phyloP scores from a whole-genome alignment of 1,140 invertebrate species.

The Drosophila mojavensis region DNA sequence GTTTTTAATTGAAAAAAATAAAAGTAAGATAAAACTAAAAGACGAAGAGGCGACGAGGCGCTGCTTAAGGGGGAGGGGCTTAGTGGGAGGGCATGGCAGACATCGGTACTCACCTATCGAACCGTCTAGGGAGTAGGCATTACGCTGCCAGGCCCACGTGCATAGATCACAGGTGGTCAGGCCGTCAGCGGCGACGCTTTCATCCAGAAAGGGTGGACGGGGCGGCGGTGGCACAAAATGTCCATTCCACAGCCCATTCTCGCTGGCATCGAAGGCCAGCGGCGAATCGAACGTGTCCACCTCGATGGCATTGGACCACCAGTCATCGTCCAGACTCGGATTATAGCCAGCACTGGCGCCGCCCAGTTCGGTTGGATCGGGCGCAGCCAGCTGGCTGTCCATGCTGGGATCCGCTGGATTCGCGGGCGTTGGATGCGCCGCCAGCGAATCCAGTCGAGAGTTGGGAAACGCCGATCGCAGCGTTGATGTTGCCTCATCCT shows the following conservation, averaged over 20 bases:
- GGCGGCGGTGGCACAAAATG: conserved; percentile 89
- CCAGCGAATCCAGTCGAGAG: conserved; percentile 74
- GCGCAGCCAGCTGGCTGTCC: conserved; percentile 63
- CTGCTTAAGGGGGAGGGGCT: conserved; percentile 6
- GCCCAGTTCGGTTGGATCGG: conserved; percentile 29
- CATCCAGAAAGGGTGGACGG: conserved; percentile 87
- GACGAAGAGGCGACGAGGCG: not conserved
- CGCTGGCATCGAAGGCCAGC: conserved; percentile 86
- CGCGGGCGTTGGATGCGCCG: conserved; percentile 44
- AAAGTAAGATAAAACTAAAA: no score
- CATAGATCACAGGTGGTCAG: conserved; percentile 90
- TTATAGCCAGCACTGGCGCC: conserved; percentile 46
- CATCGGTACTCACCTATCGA: conserved; percentile 73
- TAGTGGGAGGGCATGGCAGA: conserved; percentile 2
- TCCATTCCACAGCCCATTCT: conserved; percentile 88
- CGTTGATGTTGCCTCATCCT: conserved; percentile 69
- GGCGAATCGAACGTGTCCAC: conserved; percentile 85
- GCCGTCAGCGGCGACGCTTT: conserved; percentile 87
- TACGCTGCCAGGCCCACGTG: conserved; percentile 86
- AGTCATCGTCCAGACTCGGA: conserved; percentile 70
- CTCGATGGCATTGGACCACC: conserved; percentile 84
- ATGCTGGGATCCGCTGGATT: conserved; percentile 16
- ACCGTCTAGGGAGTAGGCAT: conserved; percentile 83
- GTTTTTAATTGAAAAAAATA: conserved; percentile 76
- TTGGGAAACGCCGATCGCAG: conserved; percentile 79